Evolutionary conservation across 2,113 vertebrate genomes (phyloP), one percentile per base, ranked within the genome.

Genomic region (Pomatostomus ruficeps): DNA sequence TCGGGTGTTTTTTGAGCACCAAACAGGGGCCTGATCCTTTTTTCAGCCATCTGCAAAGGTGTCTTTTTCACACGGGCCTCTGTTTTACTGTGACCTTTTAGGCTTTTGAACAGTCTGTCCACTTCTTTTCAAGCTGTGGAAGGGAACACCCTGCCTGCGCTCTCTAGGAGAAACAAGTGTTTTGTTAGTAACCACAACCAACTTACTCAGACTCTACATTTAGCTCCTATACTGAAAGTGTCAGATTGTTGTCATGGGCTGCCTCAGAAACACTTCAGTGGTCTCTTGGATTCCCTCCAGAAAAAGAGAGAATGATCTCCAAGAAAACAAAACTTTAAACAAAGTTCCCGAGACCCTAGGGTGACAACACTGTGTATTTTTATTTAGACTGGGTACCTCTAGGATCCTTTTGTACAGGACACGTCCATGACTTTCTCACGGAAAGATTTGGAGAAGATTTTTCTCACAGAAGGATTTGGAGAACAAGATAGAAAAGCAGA

Each of bases 241-340:
- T 91, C 74, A 95, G 75, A 31, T 94, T 91, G 89, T 96, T 92
- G 82, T 76, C 89, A 35, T 38, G 63, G 51, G 55, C 78, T 38
- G 82, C 71, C 66, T 89, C 82, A 90, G 75, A 73, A 62, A 43
- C 0, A 3, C 51, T 79, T 82, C 77, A 58, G 63, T 90, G 59
- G 67, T 83, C 67, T 52, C 63, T 48, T 96, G 85, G 79, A 55
- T 66, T 93, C 31, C 25, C 16, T 95, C 82, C 71, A 89, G 89
- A 85, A 70, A 51, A 52, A 55, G 38, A 73, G 38, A 85, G 66
- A 88, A 91, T 52, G 33, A 70, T 98, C 78, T 96, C 95, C 77
- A 97, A 61, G 97, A 96, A 97, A 97, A 97, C 91, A 92, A 57
- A 77, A 49, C 35, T 12, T n/a, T 84, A 96, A 97, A 96, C 96